These are phyloP conservation scores for Pluvianellus socialis DNA, from an alignment of 2,113 vertebrate genomes.

Conservation along the genomic window DNA sequence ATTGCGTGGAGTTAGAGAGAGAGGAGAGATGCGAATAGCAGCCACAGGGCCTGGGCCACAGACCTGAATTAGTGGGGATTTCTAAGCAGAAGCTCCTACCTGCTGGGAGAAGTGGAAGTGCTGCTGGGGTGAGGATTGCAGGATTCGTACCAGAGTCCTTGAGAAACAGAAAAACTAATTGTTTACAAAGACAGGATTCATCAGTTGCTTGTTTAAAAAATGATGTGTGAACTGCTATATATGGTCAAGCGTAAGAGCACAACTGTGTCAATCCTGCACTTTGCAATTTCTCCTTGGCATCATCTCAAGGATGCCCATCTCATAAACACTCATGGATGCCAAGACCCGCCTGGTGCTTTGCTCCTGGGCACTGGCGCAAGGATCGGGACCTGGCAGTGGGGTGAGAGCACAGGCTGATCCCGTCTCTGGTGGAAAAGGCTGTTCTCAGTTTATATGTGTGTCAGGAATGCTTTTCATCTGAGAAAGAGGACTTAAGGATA, in stretches of 20 bases:
- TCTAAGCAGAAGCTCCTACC: not conserved
- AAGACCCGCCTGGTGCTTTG: not conserved
- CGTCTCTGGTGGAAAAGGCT: not conserved
- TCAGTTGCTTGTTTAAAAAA: not conserved
- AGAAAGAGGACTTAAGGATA: not conserved
- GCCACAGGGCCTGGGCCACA: not conserved
- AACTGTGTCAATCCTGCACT: not conserved
- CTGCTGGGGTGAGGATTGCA: not conserved
- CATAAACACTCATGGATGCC: not conserved
- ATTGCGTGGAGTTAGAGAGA: not conserved
- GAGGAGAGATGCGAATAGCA: not conserved
- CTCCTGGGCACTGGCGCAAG: not conserved
- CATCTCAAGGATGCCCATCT: not conserved
- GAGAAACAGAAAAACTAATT: not conserved
- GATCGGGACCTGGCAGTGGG: not conserved
- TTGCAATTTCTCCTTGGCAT: not conserved
- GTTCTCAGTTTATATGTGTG: rapidly evolving
- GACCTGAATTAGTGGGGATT: not conserved
- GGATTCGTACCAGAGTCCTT: not conserved
- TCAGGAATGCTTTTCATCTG: not conserved
- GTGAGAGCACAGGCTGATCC: not conserved
- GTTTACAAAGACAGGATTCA: not conserved
- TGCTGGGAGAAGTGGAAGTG: not conserved
- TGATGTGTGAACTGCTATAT: not conserved
- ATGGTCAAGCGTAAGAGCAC: not conserved